phyloP scores from a whole-genome alignment of 2,888 invertebrate species.

The Cantharis rufa region DNA sequence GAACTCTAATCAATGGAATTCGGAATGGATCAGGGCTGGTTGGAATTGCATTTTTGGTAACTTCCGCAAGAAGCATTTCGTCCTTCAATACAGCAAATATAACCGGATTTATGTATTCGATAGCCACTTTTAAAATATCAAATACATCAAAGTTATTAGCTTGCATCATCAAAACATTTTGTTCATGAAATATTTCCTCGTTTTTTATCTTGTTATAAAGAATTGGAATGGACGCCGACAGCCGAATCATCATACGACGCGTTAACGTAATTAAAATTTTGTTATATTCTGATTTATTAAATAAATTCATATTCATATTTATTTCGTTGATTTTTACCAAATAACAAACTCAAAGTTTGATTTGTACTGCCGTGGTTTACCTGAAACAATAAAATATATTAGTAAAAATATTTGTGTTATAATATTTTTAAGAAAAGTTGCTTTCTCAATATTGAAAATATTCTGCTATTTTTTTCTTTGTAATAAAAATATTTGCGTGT shows the following conservation, averaged over 20 bases:
- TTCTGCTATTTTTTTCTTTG: background rate
- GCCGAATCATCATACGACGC: background rate
- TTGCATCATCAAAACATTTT: background rate
- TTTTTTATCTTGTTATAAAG: background rate
- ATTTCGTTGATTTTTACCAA: background rate
- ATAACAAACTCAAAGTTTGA: background rate
- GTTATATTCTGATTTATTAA: background rate
- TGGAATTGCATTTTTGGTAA: background rate
- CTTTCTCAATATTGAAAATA: background rate
- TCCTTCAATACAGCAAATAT: background rate
- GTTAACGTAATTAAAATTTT: background rate
- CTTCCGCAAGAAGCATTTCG: background rate
- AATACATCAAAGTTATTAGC: background rate
- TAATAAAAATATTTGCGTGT: too few relatives aligned
- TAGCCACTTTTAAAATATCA: background rate
- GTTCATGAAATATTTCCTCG: background rate
- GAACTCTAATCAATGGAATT: background rate
- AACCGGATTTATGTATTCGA: background rate
- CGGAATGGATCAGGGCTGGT: background rate
- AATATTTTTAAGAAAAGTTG: background rate
- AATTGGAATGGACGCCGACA: background rate
- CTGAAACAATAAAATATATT: background rate
- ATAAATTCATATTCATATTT: background rate
- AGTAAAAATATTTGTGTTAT: background rate
- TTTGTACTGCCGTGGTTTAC: background rate